Evolutionary conservation across 2,888 invertebrate species (phyloP).

Genomic region (Rhaphigaster nebulosa): DNA sequence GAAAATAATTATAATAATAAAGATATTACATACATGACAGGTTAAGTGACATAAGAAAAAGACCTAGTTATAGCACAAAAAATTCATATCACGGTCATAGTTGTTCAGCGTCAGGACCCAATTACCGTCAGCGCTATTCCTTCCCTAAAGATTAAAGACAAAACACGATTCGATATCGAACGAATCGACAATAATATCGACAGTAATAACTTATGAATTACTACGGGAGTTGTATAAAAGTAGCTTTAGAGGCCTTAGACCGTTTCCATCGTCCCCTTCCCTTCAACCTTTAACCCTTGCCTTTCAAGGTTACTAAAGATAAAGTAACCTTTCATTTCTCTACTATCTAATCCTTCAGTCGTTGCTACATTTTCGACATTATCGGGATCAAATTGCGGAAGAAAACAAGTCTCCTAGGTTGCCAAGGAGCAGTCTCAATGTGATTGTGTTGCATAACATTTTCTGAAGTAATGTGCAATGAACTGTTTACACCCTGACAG

Average conservation of each 20-base stretch:
- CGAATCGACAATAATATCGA: neutral
- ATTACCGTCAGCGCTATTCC: neutral
- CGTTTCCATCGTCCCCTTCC: conserved; percentile 32
- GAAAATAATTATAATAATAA: no score
- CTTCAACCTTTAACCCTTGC: conserved; percentile 21
- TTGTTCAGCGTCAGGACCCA: neutral
- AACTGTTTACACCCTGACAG: neutral
- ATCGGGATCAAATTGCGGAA: neutral
- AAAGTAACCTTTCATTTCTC: conserved; percentile 30
- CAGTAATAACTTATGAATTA: neutral
- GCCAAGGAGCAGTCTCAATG: neutral
- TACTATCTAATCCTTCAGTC: conserved; percentile 7
- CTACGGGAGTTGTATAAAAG: neutral
- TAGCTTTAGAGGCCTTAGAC: conserved; percentile 27
- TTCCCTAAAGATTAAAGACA: neutral
- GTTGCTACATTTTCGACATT: neutral
- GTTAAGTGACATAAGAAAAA: no score
- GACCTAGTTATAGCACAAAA: no score
- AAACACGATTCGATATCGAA: neutral
- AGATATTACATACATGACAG: no score
- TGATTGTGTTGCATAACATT: neutral
- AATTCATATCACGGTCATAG: no score
- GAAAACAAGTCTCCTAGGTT: neutral
- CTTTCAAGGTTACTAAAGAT: conserved; percentile 30
- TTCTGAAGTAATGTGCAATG: neutral